Evolutionary conservation across 2,797 vertebrate species (phyloP).

Genomic region (Sebastes ruberrimus): DNA sequence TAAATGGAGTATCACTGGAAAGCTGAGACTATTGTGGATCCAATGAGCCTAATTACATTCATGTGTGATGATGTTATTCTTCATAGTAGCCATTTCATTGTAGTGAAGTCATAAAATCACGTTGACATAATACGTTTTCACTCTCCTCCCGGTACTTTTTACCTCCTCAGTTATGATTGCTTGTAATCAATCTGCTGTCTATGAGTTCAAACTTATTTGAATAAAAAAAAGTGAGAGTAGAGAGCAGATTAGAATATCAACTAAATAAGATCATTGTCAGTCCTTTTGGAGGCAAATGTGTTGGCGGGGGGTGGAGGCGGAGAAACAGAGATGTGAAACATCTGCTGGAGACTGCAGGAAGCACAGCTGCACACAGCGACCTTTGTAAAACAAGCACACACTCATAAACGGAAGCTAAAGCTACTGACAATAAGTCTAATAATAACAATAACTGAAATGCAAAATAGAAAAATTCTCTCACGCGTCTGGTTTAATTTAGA

Average conservation of each 20-base stretch:
- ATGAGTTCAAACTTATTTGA: background rate
- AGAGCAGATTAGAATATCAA: background rate
- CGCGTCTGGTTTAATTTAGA: background rate
- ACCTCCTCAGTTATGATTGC: background rate
- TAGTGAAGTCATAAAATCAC: background rate
- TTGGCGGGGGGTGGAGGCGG: conserved; percentile 28
- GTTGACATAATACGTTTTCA: background rate
- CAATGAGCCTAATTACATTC: no score
- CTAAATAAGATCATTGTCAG: conserved; percentile 29
- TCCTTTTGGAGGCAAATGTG: conserved; percentile 29
- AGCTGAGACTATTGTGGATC: no score
- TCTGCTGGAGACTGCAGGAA: conserved; percentile 50
- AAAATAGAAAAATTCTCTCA: background rate
- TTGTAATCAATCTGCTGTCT: background rate
- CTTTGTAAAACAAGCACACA: conserved; percentile 24
- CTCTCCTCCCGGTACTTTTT: background rate
- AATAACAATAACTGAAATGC: background rate
- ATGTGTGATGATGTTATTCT: no score
- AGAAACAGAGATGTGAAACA: conserved; percentile 58
- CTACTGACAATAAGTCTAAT: background rate
- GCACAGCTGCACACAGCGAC: conserved; percentile 33
- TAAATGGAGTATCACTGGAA: no score
- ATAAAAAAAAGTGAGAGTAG: background rate
- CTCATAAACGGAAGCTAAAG: background rate
- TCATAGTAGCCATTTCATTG: no score